These are phyloP conservation scores for Puma concolor DNA, from an alignment of 2,113 vertebrate species.

Conservation along the genomic window DNA sequence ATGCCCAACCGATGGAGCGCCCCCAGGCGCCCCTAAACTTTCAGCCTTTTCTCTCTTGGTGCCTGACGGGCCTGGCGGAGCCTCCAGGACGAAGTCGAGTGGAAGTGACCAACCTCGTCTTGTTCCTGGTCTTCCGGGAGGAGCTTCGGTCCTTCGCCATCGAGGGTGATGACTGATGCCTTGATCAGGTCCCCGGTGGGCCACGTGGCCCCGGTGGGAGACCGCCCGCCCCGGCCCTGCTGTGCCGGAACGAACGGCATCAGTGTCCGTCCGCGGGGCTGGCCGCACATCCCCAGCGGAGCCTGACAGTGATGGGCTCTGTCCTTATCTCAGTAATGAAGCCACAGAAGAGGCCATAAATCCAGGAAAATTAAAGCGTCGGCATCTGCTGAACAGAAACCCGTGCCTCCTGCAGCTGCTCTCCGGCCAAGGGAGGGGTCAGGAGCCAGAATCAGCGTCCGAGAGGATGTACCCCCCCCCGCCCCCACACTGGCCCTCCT, in stretches of 20 bases:
- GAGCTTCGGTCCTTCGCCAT: accelerated
- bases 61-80: not conserved
- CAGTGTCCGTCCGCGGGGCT: accelerated
- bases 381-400: not conserved
- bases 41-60: not conserved
- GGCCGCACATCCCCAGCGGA: accelerated
- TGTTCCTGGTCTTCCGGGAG: not conserved
- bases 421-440: not conserved
- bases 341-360: not conserved
- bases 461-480: not conserved
- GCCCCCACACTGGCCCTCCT: not conserved
- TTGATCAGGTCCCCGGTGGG: too few relatives aligned
- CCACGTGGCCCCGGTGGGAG: not conserved
- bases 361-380: not conserved
- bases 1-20: not conserved
- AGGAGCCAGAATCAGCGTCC: not conserved
- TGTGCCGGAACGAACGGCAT: not conserved
- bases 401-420: not conserved
- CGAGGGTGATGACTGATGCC: accelerated
- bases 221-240: accelerated
- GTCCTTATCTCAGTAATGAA: not conserved
- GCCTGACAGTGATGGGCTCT: not conserved
- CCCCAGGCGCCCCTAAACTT: not conserved
- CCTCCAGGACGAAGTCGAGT: not conserved
- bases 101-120: not conserved